These are phyloP conservation scores for Lethocerus indicus DNA, from an alignment of 1,140 invertebrate genomes.

Conservation along the genomic window DNA sequence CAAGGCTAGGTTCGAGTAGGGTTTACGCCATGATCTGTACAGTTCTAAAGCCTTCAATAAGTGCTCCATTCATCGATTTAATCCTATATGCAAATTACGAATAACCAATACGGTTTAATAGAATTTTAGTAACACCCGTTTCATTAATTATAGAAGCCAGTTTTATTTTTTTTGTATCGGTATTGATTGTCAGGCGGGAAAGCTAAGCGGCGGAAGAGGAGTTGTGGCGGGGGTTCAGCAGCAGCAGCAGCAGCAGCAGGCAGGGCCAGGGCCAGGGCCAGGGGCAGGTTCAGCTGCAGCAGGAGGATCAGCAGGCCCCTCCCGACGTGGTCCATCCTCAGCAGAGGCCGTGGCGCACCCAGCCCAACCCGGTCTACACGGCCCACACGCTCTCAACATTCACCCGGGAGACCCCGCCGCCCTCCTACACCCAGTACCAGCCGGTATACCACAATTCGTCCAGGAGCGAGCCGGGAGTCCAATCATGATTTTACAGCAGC, in stretches of 20 bases:
- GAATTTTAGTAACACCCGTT: no score
- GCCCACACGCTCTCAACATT: slow-evolving; percentile 9
- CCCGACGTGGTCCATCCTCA: background rate
- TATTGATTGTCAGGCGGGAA: no score
- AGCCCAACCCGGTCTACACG: slow-evolving; percentile 6
- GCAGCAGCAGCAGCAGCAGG: background rate
- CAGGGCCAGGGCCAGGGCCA: background rate
- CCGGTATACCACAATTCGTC: slow-evolving; percentile 16
- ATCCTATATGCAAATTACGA: no score
- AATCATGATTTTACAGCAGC: slow-evolving; percentile 10
- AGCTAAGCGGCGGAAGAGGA: background rate
- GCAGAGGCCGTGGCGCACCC: slow-evolving; percentile 4
- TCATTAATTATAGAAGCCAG: no score
- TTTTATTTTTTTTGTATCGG: no score
- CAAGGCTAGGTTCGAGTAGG: no score
- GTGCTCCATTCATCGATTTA: no score
- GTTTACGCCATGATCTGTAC: no score
- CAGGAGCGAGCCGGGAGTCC: slow-evolving; percentile 11
- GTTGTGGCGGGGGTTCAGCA: no score
- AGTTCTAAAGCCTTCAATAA: no score
- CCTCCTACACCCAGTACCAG: slow-evolving; percentile 13
- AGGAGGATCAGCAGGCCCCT: background rate
- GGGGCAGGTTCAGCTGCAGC: background rate
- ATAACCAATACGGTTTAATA: no score
- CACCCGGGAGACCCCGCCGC: slow-evolving; percentile 8